These are phyloP conservation scores for Coelopa pilipes DNA, from an alignment of 2,888 invertebrate species.

Conservation along the genomic window DNA sequence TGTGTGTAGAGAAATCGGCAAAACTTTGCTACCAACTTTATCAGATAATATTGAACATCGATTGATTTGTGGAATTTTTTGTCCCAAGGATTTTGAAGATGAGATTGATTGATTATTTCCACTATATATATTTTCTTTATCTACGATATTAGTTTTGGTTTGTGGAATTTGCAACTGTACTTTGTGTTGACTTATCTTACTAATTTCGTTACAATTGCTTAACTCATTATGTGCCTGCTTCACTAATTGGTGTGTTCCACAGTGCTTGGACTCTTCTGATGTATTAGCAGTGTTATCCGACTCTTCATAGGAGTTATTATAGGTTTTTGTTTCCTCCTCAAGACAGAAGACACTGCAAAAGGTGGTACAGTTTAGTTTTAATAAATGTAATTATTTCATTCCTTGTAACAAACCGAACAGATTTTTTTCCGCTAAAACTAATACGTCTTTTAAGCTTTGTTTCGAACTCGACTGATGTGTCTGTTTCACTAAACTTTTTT, in stretches of 20 bases:
- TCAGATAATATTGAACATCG: not conserved
- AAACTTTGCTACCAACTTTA: not conserved
- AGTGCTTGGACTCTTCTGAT: slow-evolving; percentile 1
- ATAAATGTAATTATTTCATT: too few species aligned
- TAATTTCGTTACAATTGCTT: too few species aligned
- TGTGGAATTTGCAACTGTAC: not conserved
- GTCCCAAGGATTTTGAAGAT: not conserved
- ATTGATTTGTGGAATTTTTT: not conserved
- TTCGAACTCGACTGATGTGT: not conserved
- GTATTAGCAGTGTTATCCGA: slow-evolving; percentile 39
- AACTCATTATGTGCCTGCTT: too few species aligned
- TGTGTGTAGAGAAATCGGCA: not conserved
- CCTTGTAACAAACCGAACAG: slow-evolving; percentile 22
- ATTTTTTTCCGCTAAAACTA: slow-evolving; percentile 30
- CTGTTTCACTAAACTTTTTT: slow-evolving; percentile 12
- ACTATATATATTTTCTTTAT: slow-evolving; percentile 17
- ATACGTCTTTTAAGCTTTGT: slow-evolving; percentile 27
- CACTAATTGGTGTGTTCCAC: not conserved
- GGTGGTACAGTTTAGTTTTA: too few species aligned
- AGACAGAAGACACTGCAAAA: slow-evolving; percentile 41
- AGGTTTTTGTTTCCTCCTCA: slow-evolving; percentile 44
- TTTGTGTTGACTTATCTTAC: not conserved
- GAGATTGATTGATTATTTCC: not conserved
- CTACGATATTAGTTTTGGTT: not conserved
- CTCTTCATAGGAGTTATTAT: slow-evolving; percentile 46